phyloP scores from a whole-genome alignment of 2,797 vertebrate genomes.

The Fistularia tabacaria region DNA sequence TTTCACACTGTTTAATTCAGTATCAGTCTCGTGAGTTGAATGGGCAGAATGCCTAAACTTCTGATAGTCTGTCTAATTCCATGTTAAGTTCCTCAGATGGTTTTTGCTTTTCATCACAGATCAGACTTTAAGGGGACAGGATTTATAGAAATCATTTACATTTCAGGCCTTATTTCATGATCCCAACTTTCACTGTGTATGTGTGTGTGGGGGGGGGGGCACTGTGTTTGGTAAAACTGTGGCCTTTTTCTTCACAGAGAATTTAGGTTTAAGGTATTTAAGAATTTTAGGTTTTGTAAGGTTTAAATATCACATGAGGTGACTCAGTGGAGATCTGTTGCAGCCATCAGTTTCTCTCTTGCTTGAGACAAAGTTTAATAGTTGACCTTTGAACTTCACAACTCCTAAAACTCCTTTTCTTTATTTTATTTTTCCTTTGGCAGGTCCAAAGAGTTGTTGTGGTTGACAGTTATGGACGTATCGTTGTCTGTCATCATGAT shows the following conservation, averaged over 20 bases:
- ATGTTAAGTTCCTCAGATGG: slow-evolving; percentile 43
- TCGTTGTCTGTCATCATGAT: too few species aligned
- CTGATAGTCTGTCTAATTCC: slow-evolving; percentile 45
- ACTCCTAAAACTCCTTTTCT: neutral
- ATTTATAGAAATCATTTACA: slow-evolving; percentile 72
- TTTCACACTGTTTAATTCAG: neutral
- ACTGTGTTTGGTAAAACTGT: slow-evolving; percentile 62
- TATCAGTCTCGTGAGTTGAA: slow-evolving; percentile 25
- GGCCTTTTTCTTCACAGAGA: slow-evolving; percentile 39
- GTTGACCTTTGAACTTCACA: neutral
- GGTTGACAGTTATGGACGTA: too few species aligned
- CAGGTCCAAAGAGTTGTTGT: too few species aligned
- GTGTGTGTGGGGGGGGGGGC: slow-evolving; percentile 52
- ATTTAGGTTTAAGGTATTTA: slow-evolving; percentile 58
- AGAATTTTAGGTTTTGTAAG: too few species aligned
- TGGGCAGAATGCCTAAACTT: slow-evolving; percentile 32
- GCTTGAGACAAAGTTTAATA: too few species aligned
- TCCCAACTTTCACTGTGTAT: slow-evolving; percentile 29
- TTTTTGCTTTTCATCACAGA: slow-evolving; percentile 62
- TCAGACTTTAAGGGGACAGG: slow-evolving; percentile 66
- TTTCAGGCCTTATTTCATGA: slow-evolving; percentile 72
- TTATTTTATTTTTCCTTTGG: too few species aligned
- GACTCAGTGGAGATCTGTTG: slow-evolving; percentile 13
- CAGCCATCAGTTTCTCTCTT: slow-evolving; percentile 24
- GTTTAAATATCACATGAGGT: slow-evolving; percentile 55